Base-by-base conservation (phyloP, 2,888 invertebrate genomes). In the Mellilla xanthometata region DNA sequence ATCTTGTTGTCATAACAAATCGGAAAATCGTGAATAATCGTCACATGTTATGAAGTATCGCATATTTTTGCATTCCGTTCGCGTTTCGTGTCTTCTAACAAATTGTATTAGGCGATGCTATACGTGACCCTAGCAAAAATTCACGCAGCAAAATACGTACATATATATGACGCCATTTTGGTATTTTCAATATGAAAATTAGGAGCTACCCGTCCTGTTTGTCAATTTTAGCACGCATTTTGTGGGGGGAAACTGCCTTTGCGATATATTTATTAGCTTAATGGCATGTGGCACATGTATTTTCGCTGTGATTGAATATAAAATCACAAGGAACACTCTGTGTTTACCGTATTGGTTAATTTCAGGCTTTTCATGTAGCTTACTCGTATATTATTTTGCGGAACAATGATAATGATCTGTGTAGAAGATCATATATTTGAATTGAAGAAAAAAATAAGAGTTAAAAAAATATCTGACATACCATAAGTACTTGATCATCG, bases 51-150 rank as follows among this genome's bases (percentile, higher is more conserved):
- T 77, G 75, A 77, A 77, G 75, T 78, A 72, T 69, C 64, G 68
- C 36, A 33, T 55, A 65, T 70, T 73, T 82, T 82, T 79, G 76
- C 78, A 84, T 84, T 81, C 82, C 68, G 64, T 67, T 72, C 62
- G 72, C 72, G 74, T 49, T 61, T 58, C 75, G 70, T 76, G 75
- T 76, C 81, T 81, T 71, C 69, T 65, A 80, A 79, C 80, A 85
- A 86, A 87, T 87, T 85, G 77, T 84, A 83, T 87, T 85, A 86
- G 80, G 80, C 73, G 80, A 72, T 72, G 75, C 72, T 69, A 79
- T 83, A 87, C 86, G 87, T 85, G 87, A 82, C 79, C 78, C 69
- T 62, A 65, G 59, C 62, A 66, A 58, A 68, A 72, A 75, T 76
- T 72, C 71, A 64, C 72, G 65, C 70, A 71, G 75, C 70, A 73